phyloP scores from a whole-genome alignment of 2,113 vertebrate genomes.

The Phalacrocorax carbo region DNA sequence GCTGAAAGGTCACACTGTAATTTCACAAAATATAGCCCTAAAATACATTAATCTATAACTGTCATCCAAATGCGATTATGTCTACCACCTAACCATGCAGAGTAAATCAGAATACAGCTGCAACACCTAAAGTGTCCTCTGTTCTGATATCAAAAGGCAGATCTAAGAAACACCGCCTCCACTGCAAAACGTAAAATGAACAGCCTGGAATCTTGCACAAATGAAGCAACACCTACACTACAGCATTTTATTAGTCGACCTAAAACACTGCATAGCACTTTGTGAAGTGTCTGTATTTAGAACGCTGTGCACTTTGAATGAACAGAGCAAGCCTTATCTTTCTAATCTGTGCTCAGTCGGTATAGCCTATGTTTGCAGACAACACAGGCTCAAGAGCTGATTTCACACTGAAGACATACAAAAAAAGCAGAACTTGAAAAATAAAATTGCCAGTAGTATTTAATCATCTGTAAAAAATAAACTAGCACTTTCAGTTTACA shows the following conservation, averaged over 20 bases:
- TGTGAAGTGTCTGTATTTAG: not conserved
- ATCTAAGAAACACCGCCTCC: not conserved
- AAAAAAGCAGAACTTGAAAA: not conserved
- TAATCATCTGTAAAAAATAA: slow-evolving; percentile 20
- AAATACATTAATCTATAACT: not conserved
- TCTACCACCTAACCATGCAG: not conserved
- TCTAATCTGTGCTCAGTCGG: not conserved
- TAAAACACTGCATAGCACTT: not conserved
- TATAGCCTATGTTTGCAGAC: not conserved
- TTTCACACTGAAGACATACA: not conserved
- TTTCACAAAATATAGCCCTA: not conserved
- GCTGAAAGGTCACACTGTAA: not conserved
- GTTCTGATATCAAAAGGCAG: not conserved
- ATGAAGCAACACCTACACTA: not conserved
- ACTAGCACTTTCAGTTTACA: not conserved
- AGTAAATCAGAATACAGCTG: not conserved
- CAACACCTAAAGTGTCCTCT: not conserved
- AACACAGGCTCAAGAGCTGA: not conserved
- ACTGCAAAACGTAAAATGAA: not conserved
- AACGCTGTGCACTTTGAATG: not conserved
- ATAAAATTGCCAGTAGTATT: not conserved
- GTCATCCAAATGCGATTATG: not conserved
- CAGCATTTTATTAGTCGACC: not conserved
- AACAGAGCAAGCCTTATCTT: not conserved
- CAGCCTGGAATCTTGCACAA: not conserved